Evolutionary conservation across 2,113 vertebrate genomes (phyloP).

Genomic region (Triplophysa rosa): DNA sequence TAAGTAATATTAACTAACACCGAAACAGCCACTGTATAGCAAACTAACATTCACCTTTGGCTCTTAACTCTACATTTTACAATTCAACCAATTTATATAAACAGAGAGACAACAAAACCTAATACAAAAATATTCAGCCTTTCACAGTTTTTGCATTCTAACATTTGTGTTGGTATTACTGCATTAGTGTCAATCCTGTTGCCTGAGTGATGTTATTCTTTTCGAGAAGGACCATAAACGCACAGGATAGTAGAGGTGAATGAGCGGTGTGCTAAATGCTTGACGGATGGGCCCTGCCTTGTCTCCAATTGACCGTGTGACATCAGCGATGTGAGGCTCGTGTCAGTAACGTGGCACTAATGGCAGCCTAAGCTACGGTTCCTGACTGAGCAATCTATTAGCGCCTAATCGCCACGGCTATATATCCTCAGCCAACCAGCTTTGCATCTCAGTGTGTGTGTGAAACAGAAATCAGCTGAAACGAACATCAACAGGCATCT

Average conservation of each 20-base stretch:
- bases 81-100: no score
- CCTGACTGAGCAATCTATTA: constrained; percentile 72
- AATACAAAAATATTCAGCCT: no score
- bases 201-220: constrained; percentile 3
- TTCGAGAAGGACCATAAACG: constrained; percentile 21
- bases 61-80: no score
- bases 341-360: constrained; percentile 70
- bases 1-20: no score
- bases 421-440: constrained; percentile 47
- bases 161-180: not conserved
- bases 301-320: constrained; percentile 76
- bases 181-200: not conserved
- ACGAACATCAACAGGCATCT: constrained; percentile 20
- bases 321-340: constrained; percentile 71
- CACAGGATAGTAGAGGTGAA: constrained; percentile 16
- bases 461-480: constrained; percentile 20
- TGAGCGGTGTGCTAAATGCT: constrained; percentile 63
- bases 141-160: not conserved
- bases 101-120: no score
- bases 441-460: constrained; percentile 39
- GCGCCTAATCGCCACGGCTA: constrained; percentile 60
- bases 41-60: no score
- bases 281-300: constrained; percentile 73
- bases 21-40: no score
- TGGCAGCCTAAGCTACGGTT: constrained; percentile 69